Conservation (phyloP, 2,888 invertebrate genomes). For the Hydrotaea cyrtoneurina region DNA sequence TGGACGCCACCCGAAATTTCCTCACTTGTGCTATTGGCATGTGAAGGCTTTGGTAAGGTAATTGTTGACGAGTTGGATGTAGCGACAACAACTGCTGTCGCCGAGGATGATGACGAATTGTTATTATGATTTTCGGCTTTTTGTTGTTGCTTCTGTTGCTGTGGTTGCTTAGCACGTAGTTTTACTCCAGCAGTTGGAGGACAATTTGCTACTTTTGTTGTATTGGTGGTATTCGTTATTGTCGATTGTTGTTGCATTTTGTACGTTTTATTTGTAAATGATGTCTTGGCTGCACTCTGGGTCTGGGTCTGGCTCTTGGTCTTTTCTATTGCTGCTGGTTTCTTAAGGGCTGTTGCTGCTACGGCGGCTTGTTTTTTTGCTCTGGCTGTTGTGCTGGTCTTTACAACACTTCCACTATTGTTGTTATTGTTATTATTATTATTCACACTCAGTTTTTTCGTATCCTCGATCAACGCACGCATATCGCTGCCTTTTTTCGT, state of each 20-base stretch:
- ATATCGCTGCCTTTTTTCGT: slow-evolving; percentile 70
- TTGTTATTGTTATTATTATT: slow-evolving; percentile 73
- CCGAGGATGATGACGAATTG: slow-evolving; percentile 60
- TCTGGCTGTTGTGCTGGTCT: slow-evolving; percentile 51
- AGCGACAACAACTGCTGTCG: slow-evolving; percentile 13
- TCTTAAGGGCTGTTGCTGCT: slow-evolving; percentile 19
- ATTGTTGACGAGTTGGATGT: slow-evolving; percentile 75
- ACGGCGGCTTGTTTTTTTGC: not conserved
- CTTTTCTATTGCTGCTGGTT: not conserved
- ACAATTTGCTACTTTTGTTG: slow-evolving; percentile 63
- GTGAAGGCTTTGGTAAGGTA: slow-evolving; percentile 81
- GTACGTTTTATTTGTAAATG: slow-evolving; percentile 65
- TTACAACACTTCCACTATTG: slow-evolving; percentile 64
- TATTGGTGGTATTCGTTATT: slow-evolving; percentile 58
- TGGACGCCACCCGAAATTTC: slow-evolving; percentile 86
- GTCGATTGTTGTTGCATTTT: slow-evolving; percentile 72
- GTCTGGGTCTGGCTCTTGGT: slow-evolving; percentile 9
- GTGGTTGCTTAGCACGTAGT: slow-evolving; percentile 60
- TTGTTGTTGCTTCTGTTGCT: slow-evolving; percentile 57
- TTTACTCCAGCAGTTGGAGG: slow-evolving; percentile 53
- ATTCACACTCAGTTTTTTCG: slow-evolving; percentile 74
- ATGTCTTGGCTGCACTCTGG: slow-evolving; percentile 44
- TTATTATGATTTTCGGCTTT: slow-evolving; percentile 70
- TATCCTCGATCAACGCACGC: slow-evolving; percentile 79
- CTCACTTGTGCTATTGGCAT: slow-evolving; percentile 72